A percentile compares a stretch with the other conserved stretches of the same genome.
phyloP scores from a whole-genome alignment of 2,888 invertebrate genomes.

The Apamea epomidion region DNA sequence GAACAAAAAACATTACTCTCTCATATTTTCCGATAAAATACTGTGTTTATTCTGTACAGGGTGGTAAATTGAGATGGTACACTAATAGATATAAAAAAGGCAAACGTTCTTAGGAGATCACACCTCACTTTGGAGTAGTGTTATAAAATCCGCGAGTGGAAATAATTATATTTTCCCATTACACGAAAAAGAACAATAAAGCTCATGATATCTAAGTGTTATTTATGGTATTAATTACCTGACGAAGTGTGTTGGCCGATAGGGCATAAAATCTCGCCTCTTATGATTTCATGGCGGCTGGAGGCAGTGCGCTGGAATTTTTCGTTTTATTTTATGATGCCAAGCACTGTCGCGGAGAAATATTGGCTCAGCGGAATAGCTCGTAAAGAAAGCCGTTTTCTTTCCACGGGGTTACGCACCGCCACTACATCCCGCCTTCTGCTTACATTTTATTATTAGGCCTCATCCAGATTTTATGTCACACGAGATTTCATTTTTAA shows the following conservation, averaged over 20 bases:
- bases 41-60: background rate
- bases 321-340: constrained; percentile 91
- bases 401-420: constrained; percentile 88
- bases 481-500: constrained; percentile 69
- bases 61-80: background rate
- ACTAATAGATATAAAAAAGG: background rate
- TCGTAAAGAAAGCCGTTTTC: constrained; percentile 90
- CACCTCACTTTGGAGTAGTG: background rate
- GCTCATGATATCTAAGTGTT: constrained; percentile 40
- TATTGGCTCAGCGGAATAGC: constrained; percentile 90
- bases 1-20: background rate
- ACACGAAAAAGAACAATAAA: constrained; percentile 37
- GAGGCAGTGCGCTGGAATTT: constrained; percentile 88
- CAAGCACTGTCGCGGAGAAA: constrained; percentile 90
- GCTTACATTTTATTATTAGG: constrained; percentile 83
- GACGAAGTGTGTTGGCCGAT: constrained; percentile 81
- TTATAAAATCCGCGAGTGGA: background rate
- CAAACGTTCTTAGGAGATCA: background rate
- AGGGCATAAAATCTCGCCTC: constrained; percentile 87
- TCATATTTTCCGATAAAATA: background rate
- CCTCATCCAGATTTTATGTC: constrained; percentile 74
- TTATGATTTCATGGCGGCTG: constrained; percentile 89
- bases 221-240: constrained; percentile 85
- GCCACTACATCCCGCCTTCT: constrained; percentile 81
- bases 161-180: background rate